A percentile compares a stretch with the other conserved stretches of the same genome.
Evolutionary conservation across 2,888 invertebrate genomes (phyloP).

Genomic region (Stenurella melanura): DNA sequence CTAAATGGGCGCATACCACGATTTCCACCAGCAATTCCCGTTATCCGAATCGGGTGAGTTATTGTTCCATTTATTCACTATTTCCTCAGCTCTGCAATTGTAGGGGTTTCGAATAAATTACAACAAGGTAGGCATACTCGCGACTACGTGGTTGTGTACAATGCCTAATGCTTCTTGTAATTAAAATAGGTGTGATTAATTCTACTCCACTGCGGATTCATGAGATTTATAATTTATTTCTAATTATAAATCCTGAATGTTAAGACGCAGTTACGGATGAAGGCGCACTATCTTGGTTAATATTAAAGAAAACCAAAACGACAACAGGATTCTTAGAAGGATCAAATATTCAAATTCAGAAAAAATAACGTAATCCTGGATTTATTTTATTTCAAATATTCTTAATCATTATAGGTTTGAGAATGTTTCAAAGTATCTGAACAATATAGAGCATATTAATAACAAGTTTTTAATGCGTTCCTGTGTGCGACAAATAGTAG

Average conservation of each 20-base stretch:
- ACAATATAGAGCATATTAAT: too few species aligned
- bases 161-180: slow-evolving; percentile 54
- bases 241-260: background rate
- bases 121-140: slow-evolving; percentile 42
- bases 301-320: background rate
- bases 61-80: slow-evolving; percentile 64
- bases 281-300: background rate
- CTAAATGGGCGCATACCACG: slow-evolving; percentile 29
- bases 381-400: too few species aligned
- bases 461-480: too few species aligned
- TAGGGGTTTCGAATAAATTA: slow-evolving; percentile 46
- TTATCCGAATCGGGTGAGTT: slow-evolving; percentile 59
- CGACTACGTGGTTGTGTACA: slow-evolving; percentile 54
- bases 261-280: background rate
- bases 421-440: too few species aligned
- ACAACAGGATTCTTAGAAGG: too few species aligned
- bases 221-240: slow-evolving; percentile 34
- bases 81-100: slow-evolving; percentile 58
- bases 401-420: too few species aligned
- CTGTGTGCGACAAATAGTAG: too few species aligned
- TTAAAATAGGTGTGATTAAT: slow-evolving; percentile 61
- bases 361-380: too few species aligned
- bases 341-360: too few species aligned
- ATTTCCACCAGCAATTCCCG: slow-evolving; percentile 30
- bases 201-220: slow-evolving; percentile 29